These are phyloP conservation scores for Epirrita christyi DNA, from an alignment of 2,888 invertebrate genomes.

Conservation along the genomic window DNA sequence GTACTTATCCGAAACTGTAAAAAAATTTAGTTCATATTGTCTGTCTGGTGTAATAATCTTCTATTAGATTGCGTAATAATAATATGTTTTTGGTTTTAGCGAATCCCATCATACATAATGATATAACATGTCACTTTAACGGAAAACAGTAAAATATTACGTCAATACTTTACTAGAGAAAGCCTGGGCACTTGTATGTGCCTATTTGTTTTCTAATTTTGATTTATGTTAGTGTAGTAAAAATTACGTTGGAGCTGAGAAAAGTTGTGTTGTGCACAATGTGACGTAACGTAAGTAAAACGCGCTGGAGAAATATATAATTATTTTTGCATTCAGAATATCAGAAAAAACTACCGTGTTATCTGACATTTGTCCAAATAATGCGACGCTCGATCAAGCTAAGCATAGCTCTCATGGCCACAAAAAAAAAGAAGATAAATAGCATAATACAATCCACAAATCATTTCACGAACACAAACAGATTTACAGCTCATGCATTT, in stretches of 20 bases:
- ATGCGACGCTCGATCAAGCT: not conserved
- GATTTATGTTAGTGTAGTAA: constrained; percentile 23
- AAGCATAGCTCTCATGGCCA: too few relatives aligned
- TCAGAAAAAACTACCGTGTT: not conserved
- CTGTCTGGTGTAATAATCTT: too few relatives aligned
- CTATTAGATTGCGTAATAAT: constrained; percentile 18
- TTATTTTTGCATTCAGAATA: not conserved
- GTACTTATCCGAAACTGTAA: too few relatives aligned
- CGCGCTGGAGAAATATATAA: not conserved
- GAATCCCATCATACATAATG: constrained; percentile 33
- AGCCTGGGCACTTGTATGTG: constrained; percentile 14
- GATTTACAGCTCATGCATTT: constrained; percentile 15
- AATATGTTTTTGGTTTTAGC: constrained; percentile 17
- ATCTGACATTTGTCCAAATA: constrained; percentile 7
- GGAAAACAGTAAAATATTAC: constrained; percentile 37
- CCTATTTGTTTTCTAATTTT: constrained; percentile 30
- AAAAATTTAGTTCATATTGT: too few relatives aligned
- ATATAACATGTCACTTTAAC: constrained; percentile 34
- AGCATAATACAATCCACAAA: not conserved
- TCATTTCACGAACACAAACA: not conserved
- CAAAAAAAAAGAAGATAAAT: too few relatives aligned
- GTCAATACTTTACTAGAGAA: constrained; percentile 34
- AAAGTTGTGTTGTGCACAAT: constrained; percentile 5
- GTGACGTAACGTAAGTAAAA: constrained; percentile 6
- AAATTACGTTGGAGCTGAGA: constrained; percentile 13